Percentiles rank a stretch among this genome's conserved stretches.
Conservation (phyloP, 2,113 vertebrate genomes). For the Lepisosteus osseus region DNA sequence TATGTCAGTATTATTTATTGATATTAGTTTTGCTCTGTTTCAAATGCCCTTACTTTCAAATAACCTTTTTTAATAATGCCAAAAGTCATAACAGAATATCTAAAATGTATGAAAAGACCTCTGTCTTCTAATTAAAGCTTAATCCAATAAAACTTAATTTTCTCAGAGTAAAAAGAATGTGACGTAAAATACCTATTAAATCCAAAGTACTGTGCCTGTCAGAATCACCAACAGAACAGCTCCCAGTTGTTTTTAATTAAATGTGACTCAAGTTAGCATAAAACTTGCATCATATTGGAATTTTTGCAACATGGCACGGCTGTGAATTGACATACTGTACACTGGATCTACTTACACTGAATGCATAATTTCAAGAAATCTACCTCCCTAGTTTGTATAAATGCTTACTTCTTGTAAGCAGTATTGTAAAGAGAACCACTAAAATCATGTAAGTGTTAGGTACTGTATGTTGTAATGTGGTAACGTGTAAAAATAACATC, state of each 20-base stretch:
- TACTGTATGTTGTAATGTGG: too few relatives aligned
- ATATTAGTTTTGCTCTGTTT: too few relatives aligned
- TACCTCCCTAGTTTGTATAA: neutral
- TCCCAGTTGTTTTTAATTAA: slow-evolving; percentile 11
- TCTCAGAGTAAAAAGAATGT: too few relatives aligned
- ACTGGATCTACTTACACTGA: neutral
- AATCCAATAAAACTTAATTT: too few relatives aligned
- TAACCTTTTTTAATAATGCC: too few relatives aligned
- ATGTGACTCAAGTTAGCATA: neutral
- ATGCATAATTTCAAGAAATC: slow-evolving; percentile 10
- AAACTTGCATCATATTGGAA: neutral
- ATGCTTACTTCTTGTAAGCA: neutral
- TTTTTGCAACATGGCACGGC: neutral
- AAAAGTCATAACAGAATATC: too few relatives aligned
- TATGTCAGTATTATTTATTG: too few relatives aligned
- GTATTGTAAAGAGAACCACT: neutral
- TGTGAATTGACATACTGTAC: neutral
- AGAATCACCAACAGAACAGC: neutral
- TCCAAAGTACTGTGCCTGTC: neutral
- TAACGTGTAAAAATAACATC: too few relatives aligned
- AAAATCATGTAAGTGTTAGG: neutral
- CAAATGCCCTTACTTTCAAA: too few relatives aligned
- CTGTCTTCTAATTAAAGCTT: too few relatives aligned
- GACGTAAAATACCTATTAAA: too few relatives aligned
- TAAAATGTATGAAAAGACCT: too few relatives aligned